These are phyloP conservation scores for Chloropsis cyanopogon DNA, from an alignment of 2,113 vertebrate genomes.

Conservation along the genomic window DNA sequence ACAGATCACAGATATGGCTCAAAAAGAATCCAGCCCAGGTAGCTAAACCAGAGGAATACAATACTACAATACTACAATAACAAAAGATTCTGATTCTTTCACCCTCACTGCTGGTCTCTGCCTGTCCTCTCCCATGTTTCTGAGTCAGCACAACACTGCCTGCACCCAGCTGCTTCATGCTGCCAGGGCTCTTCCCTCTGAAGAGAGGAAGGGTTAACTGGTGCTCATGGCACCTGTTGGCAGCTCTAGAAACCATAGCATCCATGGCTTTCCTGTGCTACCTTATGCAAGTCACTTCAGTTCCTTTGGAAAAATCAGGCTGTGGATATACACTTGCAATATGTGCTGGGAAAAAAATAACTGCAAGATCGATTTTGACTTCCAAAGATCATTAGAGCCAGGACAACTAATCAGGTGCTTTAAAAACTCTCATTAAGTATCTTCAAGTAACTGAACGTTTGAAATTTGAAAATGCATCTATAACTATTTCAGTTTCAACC, in stretches of 20 bases:
- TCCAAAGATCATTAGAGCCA: neutral
- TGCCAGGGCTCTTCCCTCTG: neutral
- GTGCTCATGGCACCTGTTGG: neutral
- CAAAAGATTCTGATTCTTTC: neutral
- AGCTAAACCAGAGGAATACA: neutral
- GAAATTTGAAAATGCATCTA: neutral
- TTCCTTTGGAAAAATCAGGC: neutral
- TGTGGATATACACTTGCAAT: too few relatives aligned
- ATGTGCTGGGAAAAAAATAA: neutral
- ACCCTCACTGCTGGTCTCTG: neutral
- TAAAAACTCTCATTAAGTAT: neutral
- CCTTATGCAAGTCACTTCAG: neutral
- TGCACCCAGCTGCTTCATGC: accelerated
- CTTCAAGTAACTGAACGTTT: neutral
- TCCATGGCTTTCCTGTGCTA: accelerated
- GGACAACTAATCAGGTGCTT: neutral
- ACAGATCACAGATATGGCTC: neutral
- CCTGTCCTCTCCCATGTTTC: accelerated
- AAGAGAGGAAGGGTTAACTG: neutral
- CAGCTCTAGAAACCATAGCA: neutral
- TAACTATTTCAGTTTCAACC: neutral
- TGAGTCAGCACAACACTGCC: neutral
- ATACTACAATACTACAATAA: neutral
- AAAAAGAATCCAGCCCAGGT: neutral
- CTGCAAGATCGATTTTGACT: neutral